Evolutionary conservation across 2,888 invertebrate genomes (phyloP), one percentile per base, ranked within the genome.

Genomic region (Dorcus hopei): DNA sequence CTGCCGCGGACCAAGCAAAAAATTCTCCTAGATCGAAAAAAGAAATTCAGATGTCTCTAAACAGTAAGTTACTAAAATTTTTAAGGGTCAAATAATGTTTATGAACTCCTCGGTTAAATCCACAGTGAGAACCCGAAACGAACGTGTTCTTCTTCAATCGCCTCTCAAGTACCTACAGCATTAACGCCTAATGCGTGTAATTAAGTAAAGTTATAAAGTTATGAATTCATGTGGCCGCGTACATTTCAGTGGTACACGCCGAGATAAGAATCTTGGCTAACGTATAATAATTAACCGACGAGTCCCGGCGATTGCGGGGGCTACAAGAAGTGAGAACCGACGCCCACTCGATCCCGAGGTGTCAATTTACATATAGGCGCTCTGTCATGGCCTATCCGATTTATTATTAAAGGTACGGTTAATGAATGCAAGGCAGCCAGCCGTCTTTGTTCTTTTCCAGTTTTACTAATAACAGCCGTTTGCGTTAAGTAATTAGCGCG

Each of bases 351-450:
- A 54, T 54, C 49, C 53, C 56, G 49, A 63, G 64, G 66, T 68
- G 67, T 68, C 67, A 67, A 65, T 68, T 67, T 68, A 67, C 67
- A 64, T 66, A 61, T 58, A 61, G 55, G 57, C 61, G 56, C 57
- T 50, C 49, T 58, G 65, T 61, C 63, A 60, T 61, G 55, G 51
- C 58, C 50, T 57, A 49, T 61, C 57, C 59, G 59, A 58, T 55
- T 62, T 63, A 63, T 62, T 54, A 67, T 68, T 63, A 65, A 68
- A 68, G 65, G 64, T 58, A 61, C 56, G 57, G 56, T 54, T 68
- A 67, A 68, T 68, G 54, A 66, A 68, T 68, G 68, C 66, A 65
- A 65, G 66, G 64, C 53, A 52, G 61, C 57, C 59, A 61, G 52
- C 59, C 39, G 45, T 52, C 52, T 40, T 47, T 52, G 26, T 39